A percentile compares a stretch with the other conserved stretches of the same genome.
Evolutionary conservation across 2,113 vertebrate species (phyloP).

Genomic region (Phaetusa simplex): DNA sequence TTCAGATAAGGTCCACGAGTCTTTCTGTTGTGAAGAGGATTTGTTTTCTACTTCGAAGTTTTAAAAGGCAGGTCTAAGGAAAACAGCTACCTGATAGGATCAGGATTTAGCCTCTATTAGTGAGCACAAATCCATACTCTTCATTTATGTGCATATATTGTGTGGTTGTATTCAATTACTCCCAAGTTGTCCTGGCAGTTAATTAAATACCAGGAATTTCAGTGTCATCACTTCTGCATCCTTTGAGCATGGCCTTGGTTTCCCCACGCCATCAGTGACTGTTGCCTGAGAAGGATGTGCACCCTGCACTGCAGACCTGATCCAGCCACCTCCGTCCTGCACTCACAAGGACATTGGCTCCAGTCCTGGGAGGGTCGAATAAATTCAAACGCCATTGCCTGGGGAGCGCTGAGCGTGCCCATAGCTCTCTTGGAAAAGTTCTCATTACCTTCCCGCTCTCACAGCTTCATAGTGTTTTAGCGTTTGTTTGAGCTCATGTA

Average conservation of each 20-base stretch:
- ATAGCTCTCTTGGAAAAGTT: background rate
- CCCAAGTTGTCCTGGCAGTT: background rate
- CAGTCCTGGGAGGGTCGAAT: rapidly evolving
- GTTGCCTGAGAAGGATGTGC: background rate
- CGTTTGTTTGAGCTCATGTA: background rate
- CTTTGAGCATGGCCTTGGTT: background rate
- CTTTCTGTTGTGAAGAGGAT: background rate
- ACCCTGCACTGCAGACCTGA: background rate
- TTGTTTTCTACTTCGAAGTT: background rate
- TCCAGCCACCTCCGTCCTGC: background rate
- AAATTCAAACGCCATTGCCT: background rate
- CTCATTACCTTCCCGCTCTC: background rate
- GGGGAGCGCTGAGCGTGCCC: background rate
- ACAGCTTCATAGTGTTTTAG: background rate
- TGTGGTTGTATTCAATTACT: background rate
- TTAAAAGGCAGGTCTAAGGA: background rate
- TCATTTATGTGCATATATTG: background rate
- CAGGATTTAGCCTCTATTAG: background rate
- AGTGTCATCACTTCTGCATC: background rate
- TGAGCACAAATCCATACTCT: background rate
- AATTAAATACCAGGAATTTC: background rate
- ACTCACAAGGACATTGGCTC: background rate
- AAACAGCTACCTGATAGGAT: background rate
- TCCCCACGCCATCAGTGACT: background rate
- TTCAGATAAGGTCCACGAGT: background rate